Evolutionary conservation across 2,113 vertebrate genomes (phyloP).

Genomic region (Bubo bubo): DNA sequence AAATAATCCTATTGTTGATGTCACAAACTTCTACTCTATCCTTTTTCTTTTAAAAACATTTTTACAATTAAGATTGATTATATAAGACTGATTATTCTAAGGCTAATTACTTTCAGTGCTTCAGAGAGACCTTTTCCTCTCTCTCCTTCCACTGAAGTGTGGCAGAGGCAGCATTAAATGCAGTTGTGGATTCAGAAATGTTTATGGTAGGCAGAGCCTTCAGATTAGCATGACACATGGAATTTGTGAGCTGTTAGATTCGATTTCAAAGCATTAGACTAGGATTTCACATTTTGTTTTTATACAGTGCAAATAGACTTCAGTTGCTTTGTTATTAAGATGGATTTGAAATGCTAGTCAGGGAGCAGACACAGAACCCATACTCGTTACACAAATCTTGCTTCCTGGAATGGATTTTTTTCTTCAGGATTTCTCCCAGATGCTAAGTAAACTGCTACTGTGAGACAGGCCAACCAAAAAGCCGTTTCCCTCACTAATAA

Average conservation of each 20-base stretch:
- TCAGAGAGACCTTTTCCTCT: background rate
- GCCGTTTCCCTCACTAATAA: background rate
- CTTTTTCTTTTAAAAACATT: slow-evolving; percentile 8
- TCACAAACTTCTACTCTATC: background rate
- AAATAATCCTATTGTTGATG: background rate
- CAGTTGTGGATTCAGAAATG: slow-evolving; percentile 58
- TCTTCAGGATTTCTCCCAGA: slow-evolving; percentile 36
- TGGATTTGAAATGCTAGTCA: slow-evolving; percentile 25
- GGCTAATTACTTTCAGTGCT: slow-evolving; percentile 44
- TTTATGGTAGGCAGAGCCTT: slow-evolving; percentile 52
- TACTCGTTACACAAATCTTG: background rate
- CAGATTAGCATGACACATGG: slow-evolving; percentile 60
- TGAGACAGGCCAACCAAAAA: background rate
- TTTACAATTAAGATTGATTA: slow-evolving; percentile 34
- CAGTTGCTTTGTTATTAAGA: slow-evolving; percentile 47
- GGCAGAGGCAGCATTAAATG: slow-evolving; percentile 39
- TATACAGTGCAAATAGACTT: slow-evolving; percentile 53
- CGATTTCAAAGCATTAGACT: slow-evolving; percentile 59
- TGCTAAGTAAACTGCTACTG: slow-evolving; percentile 35
- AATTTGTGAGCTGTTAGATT: slow-evolving; percentile 59
- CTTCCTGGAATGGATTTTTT: background rate
- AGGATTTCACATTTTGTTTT: slow-evolving; percentile 63
- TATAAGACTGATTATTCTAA: slow-evolving; percentile 39
- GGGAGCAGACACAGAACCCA: slow-evolving; percentile 28
- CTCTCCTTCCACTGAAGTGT: slow-evolving; percentile 38